Evolutionary conservation across 1,140 invertebrate species (phyloP).

Genomic region (Cryptotermes secundus): DNA sequence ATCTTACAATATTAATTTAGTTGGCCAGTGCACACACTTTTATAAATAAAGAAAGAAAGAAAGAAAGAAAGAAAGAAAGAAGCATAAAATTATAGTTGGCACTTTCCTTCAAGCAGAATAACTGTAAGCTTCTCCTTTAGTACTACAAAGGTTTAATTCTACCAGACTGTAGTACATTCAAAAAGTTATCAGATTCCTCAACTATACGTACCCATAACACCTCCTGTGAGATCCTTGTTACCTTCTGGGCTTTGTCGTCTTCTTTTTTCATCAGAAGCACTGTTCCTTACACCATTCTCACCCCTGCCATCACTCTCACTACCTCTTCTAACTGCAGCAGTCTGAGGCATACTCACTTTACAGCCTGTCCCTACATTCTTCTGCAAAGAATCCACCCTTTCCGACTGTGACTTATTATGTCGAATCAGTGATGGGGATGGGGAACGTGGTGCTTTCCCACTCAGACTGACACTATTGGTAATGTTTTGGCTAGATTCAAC

Average conservation of each 20-base stretch:
- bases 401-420: not conserved
- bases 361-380: not conserved
- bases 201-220: not conserved
- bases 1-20: too few species aligned
- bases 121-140: too few species aligned
- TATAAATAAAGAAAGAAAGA: too few species aligned
- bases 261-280: not conserved
- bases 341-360: not conserved
- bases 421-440: not conserved
- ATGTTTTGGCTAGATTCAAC: not conserved
- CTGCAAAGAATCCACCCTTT: not conserved
- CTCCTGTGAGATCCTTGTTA: not conserved
- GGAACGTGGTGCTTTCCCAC: not conserved
- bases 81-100: too few species aligned
- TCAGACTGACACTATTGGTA: not conserved
- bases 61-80: too few species aligned
- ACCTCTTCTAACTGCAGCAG: not conserved
- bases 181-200: too few species aligned
- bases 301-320: conserved; percentile 2
- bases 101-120: too few species aligned
- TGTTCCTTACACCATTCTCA: not conserved
- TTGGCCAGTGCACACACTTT: too few species aligned
- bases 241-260: not conserved
- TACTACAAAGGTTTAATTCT: too few species aligned
- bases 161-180: too few species aligned